Evolutionary conservation across 2,888 invertebrate species (phyloP).

Genomic region (Apamea sordens): DNA sequence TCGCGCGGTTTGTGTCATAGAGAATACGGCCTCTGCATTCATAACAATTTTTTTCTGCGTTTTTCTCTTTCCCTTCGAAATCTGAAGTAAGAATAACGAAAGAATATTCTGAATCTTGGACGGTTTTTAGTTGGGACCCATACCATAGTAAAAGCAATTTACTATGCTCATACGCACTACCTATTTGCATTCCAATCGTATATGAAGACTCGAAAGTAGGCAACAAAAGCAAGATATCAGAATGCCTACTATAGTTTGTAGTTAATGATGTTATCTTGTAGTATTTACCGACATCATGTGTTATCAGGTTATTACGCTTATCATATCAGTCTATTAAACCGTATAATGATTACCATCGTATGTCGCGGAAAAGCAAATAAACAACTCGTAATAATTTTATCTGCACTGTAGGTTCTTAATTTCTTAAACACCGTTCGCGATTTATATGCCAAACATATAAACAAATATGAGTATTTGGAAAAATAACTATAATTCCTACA

Average conservation of each 20-base stretch:
- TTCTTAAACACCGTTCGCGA: too few relatives aligned
- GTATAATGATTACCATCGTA: conserved; percentile 22
- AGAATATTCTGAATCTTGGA: too few relatives aligned
- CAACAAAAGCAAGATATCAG: conserved; percentile 1
- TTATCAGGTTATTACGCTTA: conserved; percentile 15
- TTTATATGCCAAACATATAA: too few relatives aligned
- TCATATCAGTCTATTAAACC: conserved; percentile 41
- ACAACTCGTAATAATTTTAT: conserved; percentile 2
- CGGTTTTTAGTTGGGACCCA: neutral
- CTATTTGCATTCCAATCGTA: neutral
- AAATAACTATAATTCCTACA: too few relatives aligned
- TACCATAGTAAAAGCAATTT: too few relatives aligned
- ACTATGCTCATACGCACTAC: too few relatives aligned
- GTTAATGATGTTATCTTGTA: conserved; percentile 33
- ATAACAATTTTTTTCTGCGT: neutral
- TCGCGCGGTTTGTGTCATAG: too few relatives aligned
- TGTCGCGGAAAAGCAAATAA: conserved; percentile 34
- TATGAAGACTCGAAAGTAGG: neutral
- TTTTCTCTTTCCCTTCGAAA: neutral
- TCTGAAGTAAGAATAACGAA: neutral
- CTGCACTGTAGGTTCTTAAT: neutral
- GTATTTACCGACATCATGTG: conserved; percentile 17
- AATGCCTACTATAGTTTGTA: neutral
- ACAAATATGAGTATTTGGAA: too few relatives aligned
- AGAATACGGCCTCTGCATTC: neutral